A percentile compares a stretch with the other conserved stretches of the same genome.
Conservation (phyloP, 2,113 vertebrate genomes). For the Larimichthys crocea region DNA sequence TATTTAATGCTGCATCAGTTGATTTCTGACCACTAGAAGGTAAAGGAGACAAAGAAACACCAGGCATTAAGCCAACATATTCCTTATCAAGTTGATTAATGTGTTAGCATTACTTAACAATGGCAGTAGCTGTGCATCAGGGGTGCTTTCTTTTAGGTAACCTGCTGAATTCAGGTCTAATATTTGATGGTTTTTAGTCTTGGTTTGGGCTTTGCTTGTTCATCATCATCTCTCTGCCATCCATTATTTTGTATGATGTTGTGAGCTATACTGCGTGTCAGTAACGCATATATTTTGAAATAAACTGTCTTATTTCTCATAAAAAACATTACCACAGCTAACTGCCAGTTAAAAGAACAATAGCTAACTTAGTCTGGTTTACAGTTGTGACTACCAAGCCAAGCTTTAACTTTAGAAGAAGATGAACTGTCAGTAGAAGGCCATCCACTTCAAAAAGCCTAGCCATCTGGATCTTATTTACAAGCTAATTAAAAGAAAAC, state of each 20-base stretch:
- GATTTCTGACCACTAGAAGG: constrained; percentile 13
- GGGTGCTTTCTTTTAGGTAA: not conserved
- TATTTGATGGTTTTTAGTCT: not conserved
- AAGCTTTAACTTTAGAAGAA: not conserved
- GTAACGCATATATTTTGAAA: not conserved
- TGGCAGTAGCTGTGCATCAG: too few species aligned
- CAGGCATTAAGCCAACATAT: not conserved
- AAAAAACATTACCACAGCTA: not conserved
- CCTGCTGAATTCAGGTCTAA: not conserved
- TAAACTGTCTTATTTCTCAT: not conserved
- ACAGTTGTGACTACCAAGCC: not conserved
- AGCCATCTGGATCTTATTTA: constrained; percentile 13
- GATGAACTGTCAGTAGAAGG: constrained; percentile 17
- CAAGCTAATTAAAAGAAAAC: constrained; percentile 29
- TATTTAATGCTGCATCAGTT: constrained; percentile 20
- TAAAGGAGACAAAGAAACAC: constrained; percentile 5
- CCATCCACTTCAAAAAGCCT: constrained; percentile 13
- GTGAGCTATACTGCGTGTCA: not conserved
- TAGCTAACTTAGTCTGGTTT: not conserved
- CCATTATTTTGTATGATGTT: not conserved
- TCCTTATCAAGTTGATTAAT: not conserved
- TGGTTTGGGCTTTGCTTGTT: not conserved
- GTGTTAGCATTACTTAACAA: not conserved
- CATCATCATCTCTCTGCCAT: not conserved
- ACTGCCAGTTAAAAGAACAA: not conserved